Conservation (phyloP, 2,113 vertebrate species). For the Clupea harengus region DNA sequence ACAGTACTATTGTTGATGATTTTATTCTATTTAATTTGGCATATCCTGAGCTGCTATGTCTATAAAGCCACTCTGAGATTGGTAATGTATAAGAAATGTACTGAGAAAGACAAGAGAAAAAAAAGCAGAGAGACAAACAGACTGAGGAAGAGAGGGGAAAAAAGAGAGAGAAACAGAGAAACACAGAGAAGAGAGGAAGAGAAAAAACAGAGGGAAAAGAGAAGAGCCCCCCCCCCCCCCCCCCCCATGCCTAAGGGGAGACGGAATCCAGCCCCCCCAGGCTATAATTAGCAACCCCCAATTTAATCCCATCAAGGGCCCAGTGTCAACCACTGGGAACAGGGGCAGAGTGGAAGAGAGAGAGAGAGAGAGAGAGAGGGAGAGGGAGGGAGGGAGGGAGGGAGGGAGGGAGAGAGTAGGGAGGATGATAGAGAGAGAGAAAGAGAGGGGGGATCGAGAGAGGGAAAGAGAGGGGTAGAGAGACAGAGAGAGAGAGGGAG, state of each 20-base stretch:
- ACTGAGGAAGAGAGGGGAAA: background rate
- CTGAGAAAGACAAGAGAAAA: too few relatives aligned
- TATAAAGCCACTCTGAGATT: too few relatives aligned
- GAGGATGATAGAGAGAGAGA: background rate
- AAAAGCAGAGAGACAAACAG: background rate
- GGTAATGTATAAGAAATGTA: too few relatives aligned
- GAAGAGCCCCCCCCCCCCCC: background rate
- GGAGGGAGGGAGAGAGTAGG: background rate
- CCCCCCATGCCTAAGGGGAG: background rate
- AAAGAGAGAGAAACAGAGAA: background rate
- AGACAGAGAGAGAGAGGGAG: background rate
- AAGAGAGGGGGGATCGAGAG: background rate
- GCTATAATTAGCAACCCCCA: slow-evolving; percentile 69
- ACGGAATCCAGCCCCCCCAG: slow-evolving; percentile 41
- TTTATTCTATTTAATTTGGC: too few relatives aligned
- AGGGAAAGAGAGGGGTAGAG: background rate
- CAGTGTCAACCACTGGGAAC: slow-evolving; percentile 25
- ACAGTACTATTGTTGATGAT: too few relatives aligned
- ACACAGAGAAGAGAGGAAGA: background rate
- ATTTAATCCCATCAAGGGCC: slow-evolving; percentile 60
- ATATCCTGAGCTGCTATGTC: too few relatives aligned
- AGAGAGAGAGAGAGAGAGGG: slow-evolving; percentile 33
- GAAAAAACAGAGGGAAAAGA: background rate
- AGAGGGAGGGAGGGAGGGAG: background rate
- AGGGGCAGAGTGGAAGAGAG: background rate